These are phyloP conservation scores for Lineus longissimus DNA, from an alignment of 1,140 invertebrate genomes.

Conservation along the genomic window DNA sequence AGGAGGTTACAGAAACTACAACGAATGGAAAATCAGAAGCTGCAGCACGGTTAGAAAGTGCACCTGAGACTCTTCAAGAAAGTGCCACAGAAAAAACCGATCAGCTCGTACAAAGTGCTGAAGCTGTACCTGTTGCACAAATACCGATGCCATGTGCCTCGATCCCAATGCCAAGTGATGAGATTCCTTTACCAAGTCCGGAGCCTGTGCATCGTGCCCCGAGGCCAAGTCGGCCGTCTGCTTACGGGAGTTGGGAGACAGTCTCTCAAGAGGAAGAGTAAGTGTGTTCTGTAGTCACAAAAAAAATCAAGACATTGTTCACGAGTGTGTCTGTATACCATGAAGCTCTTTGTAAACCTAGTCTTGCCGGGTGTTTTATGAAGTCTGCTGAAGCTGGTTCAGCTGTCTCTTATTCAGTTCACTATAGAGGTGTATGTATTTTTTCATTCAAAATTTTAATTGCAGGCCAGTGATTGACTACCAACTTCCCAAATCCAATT, in stretches of 20 bases:
- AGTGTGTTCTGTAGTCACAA: background rate
- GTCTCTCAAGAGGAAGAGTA: constrained; percentile 1
- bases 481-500: constrained; percentile 16
- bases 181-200: background rate
- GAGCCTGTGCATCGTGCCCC: background rate
- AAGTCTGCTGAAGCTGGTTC: background rate
- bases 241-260: constrained; percentile 4
- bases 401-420: background rate
- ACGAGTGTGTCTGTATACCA: no score
- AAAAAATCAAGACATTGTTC: background rate
- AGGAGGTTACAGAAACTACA: no score
- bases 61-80: background rate
- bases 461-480: constrained; percentile 7
- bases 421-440: background rate
- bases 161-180: background rate
- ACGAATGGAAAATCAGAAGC: background rate
- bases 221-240: background rate
- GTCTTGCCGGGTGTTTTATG: background rate
- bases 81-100: background rate
- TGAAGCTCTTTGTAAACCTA: background rate
- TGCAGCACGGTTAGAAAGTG: background rate
- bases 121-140: no score
- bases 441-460: background rate
- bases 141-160: no score
- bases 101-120: no score